phyloP scores from a whole-genome alignment of 1,140 invertebrate species.

The Spodoptera litura region DNA sequence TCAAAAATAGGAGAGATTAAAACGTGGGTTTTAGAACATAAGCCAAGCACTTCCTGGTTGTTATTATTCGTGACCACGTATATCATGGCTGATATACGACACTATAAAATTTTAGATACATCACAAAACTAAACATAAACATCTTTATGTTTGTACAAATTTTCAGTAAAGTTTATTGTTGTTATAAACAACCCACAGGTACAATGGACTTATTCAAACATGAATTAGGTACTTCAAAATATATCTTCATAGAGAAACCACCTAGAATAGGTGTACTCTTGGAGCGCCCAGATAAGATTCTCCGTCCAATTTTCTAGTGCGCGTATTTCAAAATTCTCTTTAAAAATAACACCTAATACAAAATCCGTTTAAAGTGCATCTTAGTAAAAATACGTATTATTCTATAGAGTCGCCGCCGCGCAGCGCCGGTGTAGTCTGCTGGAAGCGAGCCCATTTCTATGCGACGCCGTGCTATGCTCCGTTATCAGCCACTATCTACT shows the following conservation, averaged over 20 bases:
- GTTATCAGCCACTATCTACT: constrained; percentile 47
- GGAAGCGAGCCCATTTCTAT: constrained; percentile 49
- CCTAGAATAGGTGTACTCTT: background rate
- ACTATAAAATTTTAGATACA: constrained; percentile 25
- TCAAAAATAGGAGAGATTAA: constrained; percentile 2
- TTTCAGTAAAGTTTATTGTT: constrained; percentile 19
- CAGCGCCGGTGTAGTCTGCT: constrained; percentile 29
- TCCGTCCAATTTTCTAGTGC: constrained; percentile 13
- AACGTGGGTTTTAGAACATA: constrained; percentile 1
- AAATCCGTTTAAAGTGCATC: constrained; percentile 48
- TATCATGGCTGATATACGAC: constrained; percentile 4
- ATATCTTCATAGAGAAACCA: constrained; percentile 1
- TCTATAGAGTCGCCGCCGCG: constrained; percentile 22
- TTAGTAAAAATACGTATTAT: constrained; percentile 47
- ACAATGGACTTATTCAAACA: background rate
- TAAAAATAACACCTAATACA: constrained; percentile 44
- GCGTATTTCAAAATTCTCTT: constrained; percentile 5
- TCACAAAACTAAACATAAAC: constrained; percentile 32
- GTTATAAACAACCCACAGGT: background rate
- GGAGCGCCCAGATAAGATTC: background rate
- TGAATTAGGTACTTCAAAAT: background rate
- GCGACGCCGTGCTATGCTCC: constrained; percentile 28
- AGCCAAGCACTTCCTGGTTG: background rate
- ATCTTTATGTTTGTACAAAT: constrained; percentile 22
- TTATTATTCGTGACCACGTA: constrained; percentile 4